Conservation (phyloP, 2,113 vertebrate genomes). For the Cisticola juncidis region DNA sequence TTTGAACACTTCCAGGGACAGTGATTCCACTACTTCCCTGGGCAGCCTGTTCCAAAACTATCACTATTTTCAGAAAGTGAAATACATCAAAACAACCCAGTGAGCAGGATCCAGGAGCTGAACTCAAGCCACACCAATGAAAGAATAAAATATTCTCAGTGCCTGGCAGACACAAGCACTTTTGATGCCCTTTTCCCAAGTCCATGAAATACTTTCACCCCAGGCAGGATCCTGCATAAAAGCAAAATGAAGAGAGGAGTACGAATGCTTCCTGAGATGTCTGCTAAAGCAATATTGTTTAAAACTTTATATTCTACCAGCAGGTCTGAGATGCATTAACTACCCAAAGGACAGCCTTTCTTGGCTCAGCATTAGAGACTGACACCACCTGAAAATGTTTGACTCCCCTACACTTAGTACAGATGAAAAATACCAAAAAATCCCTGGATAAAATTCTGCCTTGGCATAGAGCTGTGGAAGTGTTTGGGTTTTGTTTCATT, state of each 20-base stretch:
- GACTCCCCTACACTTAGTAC: background rate
- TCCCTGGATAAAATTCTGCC: background rate
- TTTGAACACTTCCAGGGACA: background rate
- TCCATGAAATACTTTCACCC: background rate
- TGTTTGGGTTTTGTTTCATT: background rate
- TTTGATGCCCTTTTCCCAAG: background rate
- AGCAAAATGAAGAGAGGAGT: background rate
- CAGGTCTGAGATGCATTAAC: background rate
- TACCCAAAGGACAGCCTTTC: background rate
- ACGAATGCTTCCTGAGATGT: background rate
- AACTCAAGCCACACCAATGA: background rate
- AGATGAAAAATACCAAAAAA: slow-evolving; percentile 27
- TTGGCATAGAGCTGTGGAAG: background rate
- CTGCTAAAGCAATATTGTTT: background rate
- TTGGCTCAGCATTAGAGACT: slow-evolving; percentile 26
- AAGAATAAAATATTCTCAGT: background rate
- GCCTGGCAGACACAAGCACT: background rate
- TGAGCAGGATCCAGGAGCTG: background rate
- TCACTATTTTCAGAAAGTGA: background rate
- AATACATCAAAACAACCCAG: background rate
- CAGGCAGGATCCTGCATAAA: background rate
- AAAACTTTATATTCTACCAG: background rate
- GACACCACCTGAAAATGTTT: slow-evolving; percentile 45
- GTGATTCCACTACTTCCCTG: background rate
- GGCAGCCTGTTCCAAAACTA: background rate